Percentiles rank a stretch among this genome's conserved stretches.
Evolutionary conservation across 1,140 invertebrate genomes (phyloP).

Genomic region (Piezodorus guildinii): DNA sequence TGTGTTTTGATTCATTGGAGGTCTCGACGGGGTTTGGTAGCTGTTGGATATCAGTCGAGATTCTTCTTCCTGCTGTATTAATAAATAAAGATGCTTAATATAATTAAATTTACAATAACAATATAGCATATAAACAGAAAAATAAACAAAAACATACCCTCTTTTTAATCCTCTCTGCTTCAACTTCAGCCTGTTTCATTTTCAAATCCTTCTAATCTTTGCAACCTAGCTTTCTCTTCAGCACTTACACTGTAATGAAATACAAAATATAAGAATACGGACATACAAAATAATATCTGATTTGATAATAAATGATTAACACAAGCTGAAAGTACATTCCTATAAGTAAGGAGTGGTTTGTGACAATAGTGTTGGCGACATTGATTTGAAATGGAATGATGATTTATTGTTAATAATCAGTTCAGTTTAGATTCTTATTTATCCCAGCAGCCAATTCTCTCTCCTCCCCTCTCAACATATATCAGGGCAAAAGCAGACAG

Average conservation of each 20-base stretch:
- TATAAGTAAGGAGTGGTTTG: too few relatives aligned
- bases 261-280: neutral
- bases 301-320: too few relatives aligned
- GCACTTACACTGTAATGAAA: conserved; percentile 26
- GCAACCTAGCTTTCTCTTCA: conserved; percentile 40
- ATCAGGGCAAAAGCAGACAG: too few relatives aligned
- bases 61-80: conserved; percentile 35
- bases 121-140: neutral
- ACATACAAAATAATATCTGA: too few relatives aligned
- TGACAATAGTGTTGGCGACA: too few relatives aligned
- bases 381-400: too few relatives aligned
- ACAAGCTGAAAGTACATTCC: too few relatives aligned
- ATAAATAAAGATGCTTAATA: neutral
- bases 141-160: conserved; percentile 27
- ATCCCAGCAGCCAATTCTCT: too few relatives aligned
- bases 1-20: conserved; percentile 30
- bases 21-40: conserved; percentile 30
- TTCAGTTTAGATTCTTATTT: too few relatives aligned
- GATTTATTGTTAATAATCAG: too few relatives aligned
- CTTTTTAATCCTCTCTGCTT: conserved; percentile 35
- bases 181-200: conserved; percentile 39
- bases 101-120: neutral
- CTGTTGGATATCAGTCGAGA: conserved; percentile 30
- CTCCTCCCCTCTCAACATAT: too few relatives aligned
- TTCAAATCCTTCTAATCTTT: conserved; percentile 43